Percentiles rank a stretch among this genome's conserved stretches.
Conservation (phyloP, 2,113 vertebrate species). For the Trogon melanurus region DNA sequence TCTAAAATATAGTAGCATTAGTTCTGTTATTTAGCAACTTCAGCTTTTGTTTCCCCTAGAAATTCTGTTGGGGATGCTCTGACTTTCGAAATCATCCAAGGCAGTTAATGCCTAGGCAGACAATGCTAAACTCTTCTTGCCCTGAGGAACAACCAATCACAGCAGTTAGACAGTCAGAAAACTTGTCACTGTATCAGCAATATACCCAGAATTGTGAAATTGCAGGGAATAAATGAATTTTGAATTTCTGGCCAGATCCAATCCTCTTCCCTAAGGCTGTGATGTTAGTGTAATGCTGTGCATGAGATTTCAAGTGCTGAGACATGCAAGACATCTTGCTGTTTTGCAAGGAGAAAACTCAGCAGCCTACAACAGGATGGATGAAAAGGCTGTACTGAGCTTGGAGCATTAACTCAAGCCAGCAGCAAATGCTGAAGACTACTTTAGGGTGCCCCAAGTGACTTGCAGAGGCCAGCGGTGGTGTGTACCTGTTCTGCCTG, state of each 20-base stretch:
- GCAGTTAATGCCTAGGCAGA: not conserved
- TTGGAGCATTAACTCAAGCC: not conserved
- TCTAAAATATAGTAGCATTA: not conserved
- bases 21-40: not conserved
- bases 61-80: not conserved
- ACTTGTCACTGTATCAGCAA: not conserved
- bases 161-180: not conserved
- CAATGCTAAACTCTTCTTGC: not conserved
- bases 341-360: not conserved
- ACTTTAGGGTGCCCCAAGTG: accelerated
- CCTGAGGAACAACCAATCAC: not conserved
- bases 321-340: not conserved
- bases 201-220: not conserved
- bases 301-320: not conserved
- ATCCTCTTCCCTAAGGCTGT: not conserved
- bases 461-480: not conserved
- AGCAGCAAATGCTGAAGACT: not conserved
- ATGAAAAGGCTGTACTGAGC: not conserved
- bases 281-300: not conserved
- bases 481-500: not conserved
- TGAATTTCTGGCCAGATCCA: not conserved
- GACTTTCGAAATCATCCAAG: not conserved
- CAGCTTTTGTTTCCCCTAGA: not conserved
- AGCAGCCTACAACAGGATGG: not conserved
- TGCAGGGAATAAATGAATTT: not conserved